Evolutionary conservation across 2,113 vertebrate genomes (phyloP).

Genomic region (Marcusenius ussheri): DNA sequence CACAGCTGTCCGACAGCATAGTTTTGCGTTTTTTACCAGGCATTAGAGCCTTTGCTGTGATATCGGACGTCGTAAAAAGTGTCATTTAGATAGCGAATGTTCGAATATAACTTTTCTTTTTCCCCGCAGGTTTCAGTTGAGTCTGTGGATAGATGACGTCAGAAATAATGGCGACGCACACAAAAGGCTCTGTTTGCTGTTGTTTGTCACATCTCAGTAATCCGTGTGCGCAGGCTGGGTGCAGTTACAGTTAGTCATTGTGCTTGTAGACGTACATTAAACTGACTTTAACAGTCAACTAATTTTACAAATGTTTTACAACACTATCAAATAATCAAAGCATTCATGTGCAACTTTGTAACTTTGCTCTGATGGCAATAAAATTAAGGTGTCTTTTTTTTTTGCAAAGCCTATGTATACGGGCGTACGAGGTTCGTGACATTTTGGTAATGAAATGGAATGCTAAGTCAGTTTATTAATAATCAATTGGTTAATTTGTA

Average conservation of each 20-base stretch:
- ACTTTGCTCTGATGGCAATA: background rate
- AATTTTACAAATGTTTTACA: background rate
- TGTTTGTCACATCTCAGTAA: background rate
- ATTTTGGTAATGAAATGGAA: background rate
- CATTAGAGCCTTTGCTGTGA: background rate
- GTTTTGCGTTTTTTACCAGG: background rate
- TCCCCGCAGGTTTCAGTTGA: constrained; percentile 35
- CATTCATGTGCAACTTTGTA: background rate
- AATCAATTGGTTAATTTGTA: background rate
- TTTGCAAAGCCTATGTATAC: background rate
- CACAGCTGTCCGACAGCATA: background rate
- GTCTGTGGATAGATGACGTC: constrained; percentile 47
- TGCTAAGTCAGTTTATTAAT: background rate
- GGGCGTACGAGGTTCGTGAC: background rate
- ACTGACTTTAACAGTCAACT: background rate
- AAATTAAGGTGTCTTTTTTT: background rate
- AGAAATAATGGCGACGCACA: constrained; percentile 28
- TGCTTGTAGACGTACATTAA: background rate
- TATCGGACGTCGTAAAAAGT: background rate
- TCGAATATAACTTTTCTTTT: background rate
- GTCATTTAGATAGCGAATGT: background rate
- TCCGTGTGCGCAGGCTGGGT: background rate
- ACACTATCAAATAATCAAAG: background rate
- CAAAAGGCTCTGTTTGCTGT: background rate
- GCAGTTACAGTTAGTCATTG: background rate